Percentiles rank a stretch among this genome's conserved stretches.
Conservation (phyloP, 2,797 vertebrate species). For the Antennarius maculatus region DNA sequence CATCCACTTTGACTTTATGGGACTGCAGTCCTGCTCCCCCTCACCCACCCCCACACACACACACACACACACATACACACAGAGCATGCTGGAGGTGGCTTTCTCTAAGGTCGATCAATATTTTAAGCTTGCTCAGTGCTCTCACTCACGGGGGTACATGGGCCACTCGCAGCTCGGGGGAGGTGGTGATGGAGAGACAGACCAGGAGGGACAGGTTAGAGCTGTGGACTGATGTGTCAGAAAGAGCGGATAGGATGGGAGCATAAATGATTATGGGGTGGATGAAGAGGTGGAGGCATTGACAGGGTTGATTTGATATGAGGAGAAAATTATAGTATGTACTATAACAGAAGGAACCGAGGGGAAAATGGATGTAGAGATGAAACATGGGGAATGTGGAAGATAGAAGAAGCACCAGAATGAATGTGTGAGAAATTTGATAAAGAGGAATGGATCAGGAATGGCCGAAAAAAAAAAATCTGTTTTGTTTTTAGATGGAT, state of each 20-base stretch:
- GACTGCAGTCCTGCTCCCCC: slow-evolving; percentile 32
- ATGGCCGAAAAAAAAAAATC: slow-evolving; percentile 3
- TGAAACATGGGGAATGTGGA: background rate
- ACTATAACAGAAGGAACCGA: slow-evolving; percentile 25
- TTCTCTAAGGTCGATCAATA: slow-evolving; percentile 67
- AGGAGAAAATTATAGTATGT: slow-evolving; percentile 31
- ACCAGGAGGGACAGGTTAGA: slow-evolving; percentile 22
- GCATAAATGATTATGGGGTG: slow-evolving; percentile 34
- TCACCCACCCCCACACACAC: background rate
- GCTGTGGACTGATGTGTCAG: slow-evolving; percentile 30
- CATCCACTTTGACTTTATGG: slow-evolving; percentile 29
- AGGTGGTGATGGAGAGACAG: slow-evolving; percentile 54
- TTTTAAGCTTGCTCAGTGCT: slow-evolving; percentile 61
- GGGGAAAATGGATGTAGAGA: background rate
- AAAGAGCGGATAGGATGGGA: slow-evolving; percentile 15
- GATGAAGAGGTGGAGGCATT: slow-evolving; percentile 10
- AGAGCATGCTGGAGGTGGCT: slow-evolving; percentile 59
- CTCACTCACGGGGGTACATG: slow-evolving; percentile 37
- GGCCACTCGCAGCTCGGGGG: slow-evolving; percentile 40
- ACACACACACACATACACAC: slow-evolving; percentile 4
- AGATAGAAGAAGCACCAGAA: background rate
- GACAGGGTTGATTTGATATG: slow-evolving; percentile 24
- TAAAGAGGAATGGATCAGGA: background rate
- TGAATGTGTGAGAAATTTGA: slow-evolving; percentile 8
- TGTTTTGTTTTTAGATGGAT: slow-evolving; percentile 31